Percentiles rank a stretch among this genome's conserved stretches.
phyloP scores from a whole-genome alignment of 2,113 vertebrate species.

The Panthera leo region DNA sequence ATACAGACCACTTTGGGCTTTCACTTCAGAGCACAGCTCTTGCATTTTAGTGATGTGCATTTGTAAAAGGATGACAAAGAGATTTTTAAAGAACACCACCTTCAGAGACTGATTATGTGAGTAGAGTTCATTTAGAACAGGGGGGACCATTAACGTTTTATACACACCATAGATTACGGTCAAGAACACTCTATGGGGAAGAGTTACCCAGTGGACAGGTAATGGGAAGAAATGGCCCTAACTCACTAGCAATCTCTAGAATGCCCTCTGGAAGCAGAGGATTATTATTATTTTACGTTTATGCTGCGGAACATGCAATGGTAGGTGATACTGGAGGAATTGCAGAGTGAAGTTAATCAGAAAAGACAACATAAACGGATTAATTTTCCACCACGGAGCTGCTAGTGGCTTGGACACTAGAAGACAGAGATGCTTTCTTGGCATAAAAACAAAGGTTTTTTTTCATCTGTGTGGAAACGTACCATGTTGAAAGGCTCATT shows the following conservation, averaged over 20 bases:
- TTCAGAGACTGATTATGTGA: neutral
- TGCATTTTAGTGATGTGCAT: neutral
- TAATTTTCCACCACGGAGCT: constrained; percentile 70
- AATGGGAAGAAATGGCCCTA: neutral
- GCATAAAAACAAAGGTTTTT: constrained; percentile 88
- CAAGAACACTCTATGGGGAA: neutral
- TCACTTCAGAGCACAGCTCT: neutral
- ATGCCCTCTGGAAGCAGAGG: neutral
- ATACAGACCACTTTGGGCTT: neutral
- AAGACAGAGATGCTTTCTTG: constrained; percentile 83
- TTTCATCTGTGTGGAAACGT: neutral
- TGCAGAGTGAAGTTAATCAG: constrained; percentile 81
- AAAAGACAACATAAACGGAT: constrained; percentile 75
- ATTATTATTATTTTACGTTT: neutral
- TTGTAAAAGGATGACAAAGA: neutral
- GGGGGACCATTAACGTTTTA: too few species aligned
- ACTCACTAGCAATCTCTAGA: fast-evolving
- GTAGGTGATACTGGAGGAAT: constrained; percentile 52
- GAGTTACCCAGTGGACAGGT: neutral
- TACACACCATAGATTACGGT: too few species aligned
- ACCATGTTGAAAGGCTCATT: fast-evolving
- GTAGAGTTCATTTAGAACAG: neutral
- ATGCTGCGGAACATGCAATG: constrained; percentile 73
- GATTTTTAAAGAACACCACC: neutral
- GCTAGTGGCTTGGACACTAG: constrained; percentile 70